Evolutionary conservation across 2,113 vertebrate species (phyloP).

Genomic region (Phainopepla nitens): DNA sequence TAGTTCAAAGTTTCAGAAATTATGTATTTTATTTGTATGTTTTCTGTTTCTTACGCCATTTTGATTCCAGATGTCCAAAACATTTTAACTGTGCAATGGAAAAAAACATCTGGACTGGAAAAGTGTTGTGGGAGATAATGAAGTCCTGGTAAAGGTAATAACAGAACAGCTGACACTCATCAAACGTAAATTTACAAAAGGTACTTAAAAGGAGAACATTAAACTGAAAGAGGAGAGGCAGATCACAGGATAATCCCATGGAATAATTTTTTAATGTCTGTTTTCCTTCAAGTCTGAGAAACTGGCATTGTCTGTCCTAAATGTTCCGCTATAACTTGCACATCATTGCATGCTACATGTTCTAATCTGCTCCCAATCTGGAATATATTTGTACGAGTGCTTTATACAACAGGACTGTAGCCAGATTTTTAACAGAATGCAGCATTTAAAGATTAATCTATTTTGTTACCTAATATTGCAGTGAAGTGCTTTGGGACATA

Average conservation of each 20-base stretch:
- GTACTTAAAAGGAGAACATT: not conserved
- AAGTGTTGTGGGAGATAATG: not conserved
- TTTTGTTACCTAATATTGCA: not conserved
- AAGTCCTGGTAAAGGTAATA: not conserved
- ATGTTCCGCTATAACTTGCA: not conserved
- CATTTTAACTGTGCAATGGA: not conserved
- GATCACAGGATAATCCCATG: not conserved
- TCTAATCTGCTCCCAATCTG: not conserved
- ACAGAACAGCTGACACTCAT: not conserved
- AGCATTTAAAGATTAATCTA: not conserved
- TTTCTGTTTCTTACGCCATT: not conserved
- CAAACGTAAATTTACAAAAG: not conserved
- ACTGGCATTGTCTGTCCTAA: not conserved
- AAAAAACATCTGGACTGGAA: not conserved
- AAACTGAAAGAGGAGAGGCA: not conserved
- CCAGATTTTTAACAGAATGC: not conserved
- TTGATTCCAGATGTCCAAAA: not conserved
- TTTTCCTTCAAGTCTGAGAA: not conserved
- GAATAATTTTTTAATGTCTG: not conserved
- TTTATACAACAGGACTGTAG: not conserved
- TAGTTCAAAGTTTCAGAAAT: not conserved
- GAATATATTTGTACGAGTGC: not conserved
- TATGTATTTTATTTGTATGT: not conserved
- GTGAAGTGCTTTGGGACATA: not conserved
- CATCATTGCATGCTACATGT: not conserved